A percentile compares a stretch with the other conserved stretches of the same genome.
Evolutionary conservation across 2,888 invertebrate species (phyloP).

Genomic region (Himalopsyche japonica): DNA sequence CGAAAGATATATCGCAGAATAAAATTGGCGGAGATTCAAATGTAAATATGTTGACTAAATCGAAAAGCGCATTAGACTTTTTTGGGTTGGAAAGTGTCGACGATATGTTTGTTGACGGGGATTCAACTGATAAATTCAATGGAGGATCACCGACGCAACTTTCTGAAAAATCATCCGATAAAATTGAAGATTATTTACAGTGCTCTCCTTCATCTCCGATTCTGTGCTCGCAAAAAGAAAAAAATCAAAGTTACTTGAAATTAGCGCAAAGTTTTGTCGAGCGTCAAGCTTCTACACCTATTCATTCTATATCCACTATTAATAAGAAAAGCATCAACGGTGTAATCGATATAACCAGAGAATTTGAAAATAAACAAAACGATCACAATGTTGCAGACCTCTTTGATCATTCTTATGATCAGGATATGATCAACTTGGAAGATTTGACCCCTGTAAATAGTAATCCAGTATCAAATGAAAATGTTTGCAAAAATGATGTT

Average conservation of each 20-base stretch:
- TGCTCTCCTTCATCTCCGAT: slow-evolving; percentile 14
- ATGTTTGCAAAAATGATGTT: neutral
- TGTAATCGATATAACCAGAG: too few relatives aligned
- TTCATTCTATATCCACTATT: neutral
- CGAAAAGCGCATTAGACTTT: slow-evolving; percentile 48
- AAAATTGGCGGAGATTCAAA: neutral
- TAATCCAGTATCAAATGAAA: neutral
- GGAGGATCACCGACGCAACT: neutral
- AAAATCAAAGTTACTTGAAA: neutral
- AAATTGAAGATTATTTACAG: neutral
- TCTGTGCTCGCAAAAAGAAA: slow-evolving; percentile 10
- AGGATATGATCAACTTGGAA: neutral
- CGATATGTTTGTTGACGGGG: slow-evolving; percentile 52
- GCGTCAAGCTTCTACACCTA: neutral
- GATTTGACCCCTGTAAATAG: neutral
- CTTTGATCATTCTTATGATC: neutral
- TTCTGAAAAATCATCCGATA: neutral
- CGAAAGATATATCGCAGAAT: neutral
- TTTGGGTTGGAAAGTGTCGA: slow-evolving; percentile 57
- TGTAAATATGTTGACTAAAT: slow-evolving; percentile 33
- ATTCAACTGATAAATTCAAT: neutral
- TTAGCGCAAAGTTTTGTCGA: neutral
- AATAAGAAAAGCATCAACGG: neutral
- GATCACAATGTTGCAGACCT: neutral
- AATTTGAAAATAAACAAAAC: neutral